Conservation (phyloP, 1,140 invertebrate genomes). For the Notospermus geniculatus region DNA sequence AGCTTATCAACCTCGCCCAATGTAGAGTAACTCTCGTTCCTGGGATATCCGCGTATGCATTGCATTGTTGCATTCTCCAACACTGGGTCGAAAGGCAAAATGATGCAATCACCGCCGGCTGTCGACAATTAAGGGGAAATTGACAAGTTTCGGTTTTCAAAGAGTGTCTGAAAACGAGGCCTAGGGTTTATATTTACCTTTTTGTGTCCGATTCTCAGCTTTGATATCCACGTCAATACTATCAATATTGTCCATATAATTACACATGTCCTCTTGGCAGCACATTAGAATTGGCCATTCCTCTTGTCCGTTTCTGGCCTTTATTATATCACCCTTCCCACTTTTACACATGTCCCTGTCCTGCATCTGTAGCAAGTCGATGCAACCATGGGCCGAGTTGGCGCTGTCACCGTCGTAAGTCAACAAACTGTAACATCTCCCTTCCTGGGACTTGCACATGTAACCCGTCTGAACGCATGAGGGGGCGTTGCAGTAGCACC, state of each 20-base stretch:
- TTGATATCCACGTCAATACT: too few species aligned
- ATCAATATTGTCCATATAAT: conserved; percentile 58
- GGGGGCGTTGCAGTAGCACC: conserved; percentile 81
- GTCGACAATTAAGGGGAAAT: too few species aligned
- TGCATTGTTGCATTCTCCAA: too few species aligned
- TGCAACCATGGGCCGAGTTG: conserved; percentile 61
- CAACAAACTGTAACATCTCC: conserved; percentile 68
- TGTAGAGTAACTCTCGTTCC: too few species aligned
- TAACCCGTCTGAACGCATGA: conserved; percentile 74
- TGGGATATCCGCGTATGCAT: too few species aligned
- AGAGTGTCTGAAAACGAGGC: too few species aligned
- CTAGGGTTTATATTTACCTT: too few species aligned
- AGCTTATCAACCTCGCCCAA: too few species aligned
- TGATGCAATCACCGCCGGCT: too few species aligned
- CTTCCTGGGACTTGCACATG: conserved; percentile 72
- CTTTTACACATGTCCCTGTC: conserved; percentile 24
- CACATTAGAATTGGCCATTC: conserved; percentile 63
- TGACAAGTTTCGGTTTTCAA: too few species aligned
- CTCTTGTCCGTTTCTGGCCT: conserved; percentile 53
- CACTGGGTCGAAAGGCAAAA: too few species aligned
- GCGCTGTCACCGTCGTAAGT: conserved; percentile 39
- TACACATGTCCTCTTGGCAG: conserved; percentile 78
- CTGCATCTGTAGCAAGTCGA: conserved; percentile 58
- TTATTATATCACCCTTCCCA: conserved; percentile 44
- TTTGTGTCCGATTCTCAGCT: too few species aligned